phyloP scores from a whole-genome alignment of 2,888 invertebrate species.

The Dermolepida albohirtum region DNA sequence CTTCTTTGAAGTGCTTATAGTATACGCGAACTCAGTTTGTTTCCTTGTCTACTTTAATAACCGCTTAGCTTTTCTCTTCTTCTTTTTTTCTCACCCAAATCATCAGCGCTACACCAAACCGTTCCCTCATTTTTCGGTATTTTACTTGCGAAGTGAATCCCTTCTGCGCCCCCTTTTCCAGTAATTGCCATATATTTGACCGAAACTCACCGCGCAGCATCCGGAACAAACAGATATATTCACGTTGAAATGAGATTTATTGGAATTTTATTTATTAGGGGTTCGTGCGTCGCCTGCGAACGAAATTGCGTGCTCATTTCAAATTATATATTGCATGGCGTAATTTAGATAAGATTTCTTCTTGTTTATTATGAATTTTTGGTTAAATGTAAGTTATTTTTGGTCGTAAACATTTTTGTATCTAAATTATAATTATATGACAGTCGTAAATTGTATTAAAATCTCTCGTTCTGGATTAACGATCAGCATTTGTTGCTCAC shows the following conservation, averaged over 20 bases:
- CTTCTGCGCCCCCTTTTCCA: not conserved
- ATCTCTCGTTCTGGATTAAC: too few species aligned
- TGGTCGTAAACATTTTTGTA: not conserved
- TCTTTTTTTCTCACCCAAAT: too few species aligned
- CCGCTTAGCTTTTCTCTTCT: too few species aligned
- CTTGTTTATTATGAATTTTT: not conserved
- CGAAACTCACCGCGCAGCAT: constrained; percentile 1
- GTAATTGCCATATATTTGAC: constrained; percentile 7
- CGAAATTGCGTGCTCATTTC: not conserved
- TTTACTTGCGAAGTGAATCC: not conserved
- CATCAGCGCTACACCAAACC: too few species aligned
- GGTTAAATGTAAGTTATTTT: not conserved
- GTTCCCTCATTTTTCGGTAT: too few species aligned
- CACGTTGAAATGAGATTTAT: constrained; percentile 10
- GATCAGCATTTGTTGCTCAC: too few species aligned
- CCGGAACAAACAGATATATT: constrained; percentile 12
- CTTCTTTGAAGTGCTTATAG: too few species aligned
- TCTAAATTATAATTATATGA: too few species aligned
- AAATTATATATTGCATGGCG: not conserved
- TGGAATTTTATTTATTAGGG: constrained; percentile 23
- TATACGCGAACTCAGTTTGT: too few species aligned
- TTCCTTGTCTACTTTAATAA: too few species aligned
- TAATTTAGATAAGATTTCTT: constrained; percentile 3
- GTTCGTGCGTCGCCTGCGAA: not conserved
- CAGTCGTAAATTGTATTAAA: too few species aligned